These are phyloP conservation scores for Telenomus remus DNA, from an alignment of 1,140 invertebrate genomes.

Conservation along the genomic window DNA sequence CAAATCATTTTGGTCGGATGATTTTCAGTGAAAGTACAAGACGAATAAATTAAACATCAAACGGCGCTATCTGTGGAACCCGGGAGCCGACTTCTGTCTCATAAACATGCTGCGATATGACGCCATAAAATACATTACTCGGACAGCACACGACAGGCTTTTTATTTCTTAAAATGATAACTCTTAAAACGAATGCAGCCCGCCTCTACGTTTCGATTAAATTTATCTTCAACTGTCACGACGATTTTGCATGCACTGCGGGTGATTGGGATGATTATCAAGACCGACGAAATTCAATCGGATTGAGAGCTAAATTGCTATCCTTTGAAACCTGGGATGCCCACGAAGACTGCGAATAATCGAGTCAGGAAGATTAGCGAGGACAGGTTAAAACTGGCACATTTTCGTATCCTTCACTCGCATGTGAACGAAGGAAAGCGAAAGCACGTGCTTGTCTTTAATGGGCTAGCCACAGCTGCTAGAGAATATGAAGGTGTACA, in stretches of 20 bases:
- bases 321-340: conserved; percentile 2
- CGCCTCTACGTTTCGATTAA: conserved; percentile 41
- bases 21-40: conserved; percentile 30
- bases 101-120: conserved; percentile 47
- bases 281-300: conserved; percentile 21
- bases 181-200: conserved; percentile 20
- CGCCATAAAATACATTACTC: conserved; percentile 42
- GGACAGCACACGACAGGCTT: conserved; percentile 11
- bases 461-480: conserved; percentile 53
- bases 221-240: conserved; percentile 63
- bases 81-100: conserved; percentile 37
- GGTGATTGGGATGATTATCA: conserved; percentile 57
- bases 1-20: conserved; percentile 1
- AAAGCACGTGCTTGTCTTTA: conserved; percentile 45
- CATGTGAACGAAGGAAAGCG: conserved; percentile 37
- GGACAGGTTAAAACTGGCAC: conserved; percentile 23
- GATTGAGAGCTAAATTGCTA: conserved; percentile 37
- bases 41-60: conserved; percentile 48
- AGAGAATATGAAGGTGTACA: conserved; percentile 60
- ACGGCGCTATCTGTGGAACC: conserved; percentile 24
- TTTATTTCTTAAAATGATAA: conserved; percentile 41
- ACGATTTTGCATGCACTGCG: conserved; percentile 59
- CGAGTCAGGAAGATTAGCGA: conserved; percentile 20
- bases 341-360: no score
- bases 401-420: conserved; percentile 29